These are phyloP conservation scores for Lordiphosa collinella DNA, from an alignment of 1,140 invertebrate genomes.

Conservation along the genomic window DNA sequence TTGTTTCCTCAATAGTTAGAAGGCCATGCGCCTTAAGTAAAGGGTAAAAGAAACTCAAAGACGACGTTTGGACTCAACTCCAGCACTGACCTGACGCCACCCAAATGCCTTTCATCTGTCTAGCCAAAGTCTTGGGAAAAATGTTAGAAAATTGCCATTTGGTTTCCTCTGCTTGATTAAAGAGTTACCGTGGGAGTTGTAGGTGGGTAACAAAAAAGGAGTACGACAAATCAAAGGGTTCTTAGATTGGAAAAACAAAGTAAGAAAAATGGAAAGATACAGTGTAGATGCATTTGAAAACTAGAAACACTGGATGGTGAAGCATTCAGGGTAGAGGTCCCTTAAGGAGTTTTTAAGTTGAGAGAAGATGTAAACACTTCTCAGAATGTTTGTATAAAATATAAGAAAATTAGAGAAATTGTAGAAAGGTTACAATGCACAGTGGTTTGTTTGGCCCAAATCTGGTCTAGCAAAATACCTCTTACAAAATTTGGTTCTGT, in stretches of 20 bases:
- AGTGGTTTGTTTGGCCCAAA: too few relatives aligned
- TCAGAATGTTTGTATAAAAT: too few relatives aligned
- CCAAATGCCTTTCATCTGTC: neutral
- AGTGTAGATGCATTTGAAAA: too few relatives aligned
- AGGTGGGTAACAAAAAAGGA: neutral
- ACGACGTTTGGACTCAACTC: conserved; percentile 20
- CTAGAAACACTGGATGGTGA: too few relatives aligned
- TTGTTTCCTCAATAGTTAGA: conserved; percentile 35
- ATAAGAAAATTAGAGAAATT: too few relatives aligned
- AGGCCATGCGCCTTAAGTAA: conserved; percentile 19
- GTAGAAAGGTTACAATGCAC: too few relatives aligned
- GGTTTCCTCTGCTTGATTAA: conserved; percentile 38
- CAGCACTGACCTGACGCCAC: neutral
- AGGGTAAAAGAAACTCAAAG: conserved; percentile 49
- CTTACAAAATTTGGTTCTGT: too few relatives aligned
- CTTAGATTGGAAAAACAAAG: neutral
- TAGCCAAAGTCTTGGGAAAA: conserved; percentile 15
- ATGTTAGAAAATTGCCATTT: conserved; percentile 31
- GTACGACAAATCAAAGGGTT: neutral
- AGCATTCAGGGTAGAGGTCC: too few relatives aligned
- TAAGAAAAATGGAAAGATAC: neutral
- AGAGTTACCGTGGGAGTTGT: conserved; percentile 18
- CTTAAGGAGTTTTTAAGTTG: too few relatives aligned
- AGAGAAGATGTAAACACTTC: too few relatives aligned
- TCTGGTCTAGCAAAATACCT: too few relatives aligned